Base-by-base conservation (phyloP, 1,140 invertebrate genomes). In the Ips nitidus region DNA sequence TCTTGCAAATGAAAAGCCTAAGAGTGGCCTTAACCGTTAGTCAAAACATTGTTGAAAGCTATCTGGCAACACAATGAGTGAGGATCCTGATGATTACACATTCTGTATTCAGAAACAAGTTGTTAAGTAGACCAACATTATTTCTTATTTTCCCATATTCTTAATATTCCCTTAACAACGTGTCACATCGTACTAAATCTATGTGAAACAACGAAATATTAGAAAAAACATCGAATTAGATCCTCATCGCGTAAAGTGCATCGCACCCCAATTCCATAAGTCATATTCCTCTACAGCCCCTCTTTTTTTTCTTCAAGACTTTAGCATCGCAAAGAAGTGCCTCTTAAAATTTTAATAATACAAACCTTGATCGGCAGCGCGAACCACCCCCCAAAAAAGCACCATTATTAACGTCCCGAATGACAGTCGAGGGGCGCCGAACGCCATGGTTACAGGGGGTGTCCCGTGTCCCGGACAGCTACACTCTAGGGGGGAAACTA, bases 391-490 rank as follows among this genome's bases (percentile, higher is more conserved):
- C 43, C 72, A 73, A 57, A 76, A 72, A 70, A 75, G 74, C 73
- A 75, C 77, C 76, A 76, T 73, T 78, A 78, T 76, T 72, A 78
- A 69, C 68, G 61, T 55, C 43, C 71, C 66, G 70, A 76, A 61
- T 73, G 75, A 75, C 76, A 78, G 76, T 63, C 56, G 71, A 74
- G 75, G 73, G 75, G 56, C 64, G 72, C 41, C 57, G 52, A 64
- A 56, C 57, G 73, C 75, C 75, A 76, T 77, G 73, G 73, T 73
- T 71, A 75, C 75, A 68, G 59, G 70, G 67, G 72, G 71, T 73
- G 64, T 58, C 65, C 45, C 52, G 45, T 73, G 64, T 58, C 65
- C 45, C 52, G 45, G 56, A 74, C 65, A 73, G 70, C 73, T 71
- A 67, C 55, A 69, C 74, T 68, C 71, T 73, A 74, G 69, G 76